phyloP scores from a whole-genome alignment of 2,113 vertebrate genomes.

The Cavia aperea region DNA sequence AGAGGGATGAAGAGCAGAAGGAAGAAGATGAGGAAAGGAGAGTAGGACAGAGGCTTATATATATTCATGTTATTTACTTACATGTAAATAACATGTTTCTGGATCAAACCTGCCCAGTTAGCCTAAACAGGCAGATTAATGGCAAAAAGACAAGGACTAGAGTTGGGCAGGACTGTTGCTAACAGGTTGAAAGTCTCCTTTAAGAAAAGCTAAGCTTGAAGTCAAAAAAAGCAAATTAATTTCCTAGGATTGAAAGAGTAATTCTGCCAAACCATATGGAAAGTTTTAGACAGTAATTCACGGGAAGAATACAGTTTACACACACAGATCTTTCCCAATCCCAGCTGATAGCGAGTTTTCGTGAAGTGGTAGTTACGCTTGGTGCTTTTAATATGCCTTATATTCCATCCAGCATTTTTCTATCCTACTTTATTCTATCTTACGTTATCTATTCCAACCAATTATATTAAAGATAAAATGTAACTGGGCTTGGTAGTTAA shows the following conservation, averaged over 20 bases:
- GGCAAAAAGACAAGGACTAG: not conserved
- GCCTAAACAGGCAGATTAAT: not conserved
- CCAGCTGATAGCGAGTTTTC: not conserved
- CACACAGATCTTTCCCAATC: not conserved
- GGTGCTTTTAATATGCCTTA: not conserved
- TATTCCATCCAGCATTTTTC: not conserved
- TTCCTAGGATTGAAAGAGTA: not conserved
- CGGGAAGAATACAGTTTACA: not conserved
- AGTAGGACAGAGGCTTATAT: too few relatives aligned
- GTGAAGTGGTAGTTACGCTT: not conserved
- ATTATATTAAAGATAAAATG: not conserved
- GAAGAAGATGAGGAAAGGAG: not conserved
- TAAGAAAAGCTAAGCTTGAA: conserved; percentile 9
- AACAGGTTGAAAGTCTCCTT: not conserved
- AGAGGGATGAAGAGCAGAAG: too few relatives aligned
- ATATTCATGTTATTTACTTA: not conserved
- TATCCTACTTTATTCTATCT: not conserved
- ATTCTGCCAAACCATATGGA: not conserved
- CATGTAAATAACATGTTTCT: not conserved
- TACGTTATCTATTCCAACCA: not conserved
- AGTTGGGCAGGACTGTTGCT: not conserved
- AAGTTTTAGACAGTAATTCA: not conserved
- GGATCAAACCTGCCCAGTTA: not conserved
- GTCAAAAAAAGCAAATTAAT: not conserved
- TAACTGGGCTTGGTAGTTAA: not conserved